Evolutionary conservation across 2,888 invertebrate genomes (phyloP), one percentile per base, ranked within the genome.

Genomic region (Nasonovia ribisnigri): DNA sequence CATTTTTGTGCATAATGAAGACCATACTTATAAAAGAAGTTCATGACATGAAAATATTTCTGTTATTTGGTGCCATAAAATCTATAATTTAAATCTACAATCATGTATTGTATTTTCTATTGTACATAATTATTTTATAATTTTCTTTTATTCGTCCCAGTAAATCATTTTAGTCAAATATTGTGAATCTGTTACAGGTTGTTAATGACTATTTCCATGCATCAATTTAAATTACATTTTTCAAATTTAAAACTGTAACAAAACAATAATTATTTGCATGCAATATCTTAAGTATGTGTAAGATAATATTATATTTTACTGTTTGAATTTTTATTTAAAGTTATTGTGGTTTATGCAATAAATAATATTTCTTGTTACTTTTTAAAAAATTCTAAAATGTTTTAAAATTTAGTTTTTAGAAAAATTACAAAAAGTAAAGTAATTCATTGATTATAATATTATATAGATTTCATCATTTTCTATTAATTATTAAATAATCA

Each of bases 71-170:
- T 77, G 51, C 51, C 92, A 54, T 77, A 77, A 51, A 88, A 51
- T 88, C 48, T 92, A 77, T 51, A 88, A 77, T 77, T 43, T 88
- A 43, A 54, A 92, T 26, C 16, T 88, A 67, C 51, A 88, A 88
- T 54, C 42, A 92, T 88, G 42, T 92, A 92, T 46, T 87, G 87
- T 92, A 51, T 67, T 88, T 88, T 92, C 87, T 92, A 87, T 48
- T 92, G 87, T 92, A 92, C 67, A 92, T 92, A 92, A 42, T 42
- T 92, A 26, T 92, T 87, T 84, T 91, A 46, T 91, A 8, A 51
- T 90, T 90, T 90, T 77, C 29, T 48, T 90, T 91, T 92, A 57
- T 36, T 92, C 16, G 29, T 42, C 29, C 42, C 10, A 87, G 48
- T 87, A 48, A 48, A 88, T 48, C 20, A n/a, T 67, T 67, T 87